These are phyloP conservation scores for Phania funesta DNA, from an alignment of 2,888 invertebrate genomes.

Conservation along the genomic window DNA sequence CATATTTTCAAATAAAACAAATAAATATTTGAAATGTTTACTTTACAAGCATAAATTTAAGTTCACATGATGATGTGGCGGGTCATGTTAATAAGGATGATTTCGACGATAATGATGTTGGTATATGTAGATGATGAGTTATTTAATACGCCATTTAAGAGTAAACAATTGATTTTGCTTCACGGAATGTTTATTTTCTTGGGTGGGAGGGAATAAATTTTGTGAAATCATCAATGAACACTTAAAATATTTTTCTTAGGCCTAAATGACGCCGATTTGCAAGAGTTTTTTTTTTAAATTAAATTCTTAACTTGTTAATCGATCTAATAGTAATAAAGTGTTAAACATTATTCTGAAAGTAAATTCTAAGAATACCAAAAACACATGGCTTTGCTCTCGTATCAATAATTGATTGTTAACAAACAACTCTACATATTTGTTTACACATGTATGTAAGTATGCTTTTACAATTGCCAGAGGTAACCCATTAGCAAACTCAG, in stretches of 20 bases:
- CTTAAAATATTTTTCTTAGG: neutral
- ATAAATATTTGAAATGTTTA: conserved; percentile 47
- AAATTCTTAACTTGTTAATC: neutral
- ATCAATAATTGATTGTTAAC: neutral
- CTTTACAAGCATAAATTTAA: conserved; percentile 20
- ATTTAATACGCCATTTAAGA: conserved; percentile 1
- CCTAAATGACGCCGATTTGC: neutral
- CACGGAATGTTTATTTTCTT: neutral
- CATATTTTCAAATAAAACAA: neutral
- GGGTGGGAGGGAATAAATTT: neutral
- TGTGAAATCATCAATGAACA: neutral
- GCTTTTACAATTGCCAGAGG: too few relatives aligned
- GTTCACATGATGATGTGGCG: neutral
- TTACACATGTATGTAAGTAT: too few relatives aligned
- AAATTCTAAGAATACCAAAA: neutral
- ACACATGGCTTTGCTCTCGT: neutral
- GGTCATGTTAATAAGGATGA: neutral
- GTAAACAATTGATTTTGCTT: neutral
- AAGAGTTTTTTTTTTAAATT: neutral
- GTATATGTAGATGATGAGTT: neutral
- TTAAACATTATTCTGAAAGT: neutral
- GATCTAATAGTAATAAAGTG: neutral
- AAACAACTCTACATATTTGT: too few relatives aligned
- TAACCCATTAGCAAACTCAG: too few relatives aligned
- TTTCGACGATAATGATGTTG: neutral